phyloP scores from a whole-genome alignment of 2,113 vertebrate species.

The Caloenas nicobarica region DNA sequence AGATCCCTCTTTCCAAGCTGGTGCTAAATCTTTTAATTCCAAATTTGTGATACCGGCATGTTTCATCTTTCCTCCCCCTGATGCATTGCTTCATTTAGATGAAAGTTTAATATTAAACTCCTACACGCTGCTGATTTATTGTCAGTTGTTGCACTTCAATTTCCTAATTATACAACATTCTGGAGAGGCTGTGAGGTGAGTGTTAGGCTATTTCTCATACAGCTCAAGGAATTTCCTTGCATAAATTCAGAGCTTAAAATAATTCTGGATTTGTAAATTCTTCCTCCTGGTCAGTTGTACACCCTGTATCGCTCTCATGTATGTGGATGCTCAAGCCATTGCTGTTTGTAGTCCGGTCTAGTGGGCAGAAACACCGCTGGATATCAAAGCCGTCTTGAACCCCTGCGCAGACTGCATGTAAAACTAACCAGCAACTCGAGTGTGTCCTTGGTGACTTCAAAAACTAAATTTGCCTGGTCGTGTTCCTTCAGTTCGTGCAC shows the following conservation, averaged over 20 bases:
- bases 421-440: background rate
- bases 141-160: background rate
- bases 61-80: background rate
- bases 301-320: background rate
- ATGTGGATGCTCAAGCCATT: background rate
- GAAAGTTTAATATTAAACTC: background rate
- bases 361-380: background rate
- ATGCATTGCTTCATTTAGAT: background rate
- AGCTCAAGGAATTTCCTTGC: background rate
- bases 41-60: background rate
- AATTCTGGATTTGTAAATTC: background rate
- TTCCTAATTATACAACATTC: background rate
- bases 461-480: background rate
- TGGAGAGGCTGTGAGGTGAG: background rate
- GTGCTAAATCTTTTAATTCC: background rate
- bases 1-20: background rate
- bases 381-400: background rate
- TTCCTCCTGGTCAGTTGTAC: background rate
- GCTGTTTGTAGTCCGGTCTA: background rate
- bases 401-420: background rate
- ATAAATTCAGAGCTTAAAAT: background rate
- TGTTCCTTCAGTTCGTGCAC: background rate
- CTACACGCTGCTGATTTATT: background rate
- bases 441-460: background rate
- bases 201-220: background rate